These are phyloP conservation scores for Thermophis baileyi DNA, from an alignment of 2,113 vertebrate species.

Conservation along the genomic window DNA sequence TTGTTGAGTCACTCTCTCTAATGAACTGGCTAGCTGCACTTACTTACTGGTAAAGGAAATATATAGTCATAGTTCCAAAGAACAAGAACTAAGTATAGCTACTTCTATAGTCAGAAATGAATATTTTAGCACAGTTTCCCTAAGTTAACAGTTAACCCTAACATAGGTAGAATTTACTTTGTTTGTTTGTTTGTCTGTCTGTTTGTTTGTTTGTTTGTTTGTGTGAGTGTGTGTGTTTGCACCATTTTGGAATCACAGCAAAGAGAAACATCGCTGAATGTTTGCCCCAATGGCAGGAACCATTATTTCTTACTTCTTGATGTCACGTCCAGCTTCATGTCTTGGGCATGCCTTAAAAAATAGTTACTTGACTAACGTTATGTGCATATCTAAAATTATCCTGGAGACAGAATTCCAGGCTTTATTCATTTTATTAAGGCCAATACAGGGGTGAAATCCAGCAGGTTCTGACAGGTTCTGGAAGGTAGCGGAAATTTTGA, in stretches of 20 bases:
- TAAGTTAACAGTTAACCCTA: too few species aligned
- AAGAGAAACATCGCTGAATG: neutral
- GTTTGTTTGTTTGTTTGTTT: neutral
- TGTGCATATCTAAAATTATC: neutral
- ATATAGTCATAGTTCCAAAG: neutral
- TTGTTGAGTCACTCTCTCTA: neutral
- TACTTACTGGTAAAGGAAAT: neutral
- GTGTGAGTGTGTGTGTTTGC: neutral
- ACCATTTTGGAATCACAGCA: neutral
- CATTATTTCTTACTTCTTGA: neutral
- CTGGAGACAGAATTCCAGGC: neutral
- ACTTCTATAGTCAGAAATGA: neutral
- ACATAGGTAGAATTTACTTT: neutral
- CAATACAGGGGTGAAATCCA: too few species aligned
- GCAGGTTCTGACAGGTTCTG: too few species aligned
- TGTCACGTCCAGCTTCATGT: neutral
- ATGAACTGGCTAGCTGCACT: neutral
- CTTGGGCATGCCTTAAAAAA: neutral
- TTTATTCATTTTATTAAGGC: neutral
- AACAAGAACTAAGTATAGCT: neutral
- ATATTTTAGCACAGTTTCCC: neutral
- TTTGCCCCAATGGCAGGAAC: neutral
- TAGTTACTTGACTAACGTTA: neutral
- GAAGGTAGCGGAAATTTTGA: too few species aligned
- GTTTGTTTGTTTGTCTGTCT: neutral